Evolutionary conservation across 2,113 vertebrate species (phyloP), one percentile per base, ranked within the genome.

Genomic region (Stigmatopora nigra): DNA sequence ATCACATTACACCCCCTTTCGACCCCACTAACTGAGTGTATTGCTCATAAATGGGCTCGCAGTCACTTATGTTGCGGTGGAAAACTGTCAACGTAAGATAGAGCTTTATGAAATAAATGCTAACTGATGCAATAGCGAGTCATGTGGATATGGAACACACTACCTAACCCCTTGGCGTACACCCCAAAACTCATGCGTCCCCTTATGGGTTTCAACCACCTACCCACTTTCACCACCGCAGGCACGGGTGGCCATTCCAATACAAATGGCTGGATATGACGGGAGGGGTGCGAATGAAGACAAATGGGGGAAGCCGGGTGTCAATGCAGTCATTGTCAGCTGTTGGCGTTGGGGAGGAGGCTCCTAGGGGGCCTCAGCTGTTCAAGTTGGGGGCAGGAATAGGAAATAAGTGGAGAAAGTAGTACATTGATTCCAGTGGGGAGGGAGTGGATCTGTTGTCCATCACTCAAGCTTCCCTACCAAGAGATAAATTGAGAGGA

Each of bases 261-360:
- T 92, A 80, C 88, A 88, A 93, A 92, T 89, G 87, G 84, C 82
- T 89, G 90, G 84, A 91, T 90, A 83, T 88, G 88, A 88, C 87
- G 76, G 78, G 87, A 31, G 35, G 7, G 56, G 25, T 3, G 88
- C 89, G 92, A 85, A 91, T 91, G 88, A 92, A 92, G 92, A 92
- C 89, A 74, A 90, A 92, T 90, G 16, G 38, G 91, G 80, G 86
- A 79, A 59, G 73, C 75, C 74, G 71, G 76, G 81, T 92, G 90
- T 91, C 89, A 90, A 19, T 63, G 22, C 70, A 81, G 76, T 84
- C 71, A 85, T 88, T 92, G 89, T 93, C 62, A 58, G 66, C 56
- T 60, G 45, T 86, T 77, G 87, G 90, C 88, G 86, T 76, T 63
- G 69, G 60, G 75, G 83, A 82, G 82, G 77, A 71, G 69, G 79